Percentiles rank a stretch among this genome's conserved stretches.
Conservation (phyloP, 2,113 vertebrate species). For the Phrynocephalus versicolor region DNA sequence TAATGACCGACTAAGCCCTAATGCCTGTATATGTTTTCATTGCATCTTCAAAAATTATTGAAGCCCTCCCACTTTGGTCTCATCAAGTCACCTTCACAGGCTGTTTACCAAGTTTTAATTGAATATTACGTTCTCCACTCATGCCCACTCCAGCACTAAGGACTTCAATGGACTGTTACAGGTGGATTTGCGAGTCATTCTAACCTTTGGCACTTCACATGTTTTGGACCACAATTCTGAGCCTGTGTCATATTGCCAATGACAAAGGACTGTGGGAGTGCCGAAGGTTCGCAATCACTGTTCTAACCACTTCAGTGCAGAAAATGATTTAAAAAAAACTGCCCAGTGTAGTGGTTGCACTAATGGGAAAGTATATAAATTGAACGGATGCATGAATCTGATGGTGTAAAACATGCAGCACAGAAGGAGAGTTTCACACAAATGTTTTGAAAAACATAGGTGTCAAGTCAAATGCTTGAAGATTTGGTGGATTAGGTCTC, state of each 20-base stretch:
- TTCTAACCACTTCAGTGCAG: background rate
- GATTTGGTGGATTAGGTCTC: too few species aligned
- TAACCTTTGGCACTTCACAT: too few species aligned
- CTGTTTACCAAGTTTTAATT: background rate
- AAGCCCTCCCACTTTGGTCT: background rate
- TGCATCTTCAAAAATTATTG: background rate
- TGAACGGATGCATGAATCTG: too few species aligned
- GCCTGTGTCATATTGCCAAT: too few species aligned
- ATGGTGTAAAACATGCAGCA: background rate
- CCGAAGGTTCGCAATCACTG: too few species aligned
- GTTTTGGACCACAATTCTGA: too few species aligned
- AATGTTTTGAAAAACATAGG: background rate
- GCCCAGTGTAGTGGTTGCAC: too few species aligned
- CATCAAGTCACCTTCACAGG: background rate
- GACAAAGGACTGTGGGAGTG: too few species aligned
- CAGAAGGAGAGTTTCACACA: background rate
- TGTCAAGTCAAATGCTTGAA: background rate
- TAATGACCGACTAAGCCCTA: background rate
- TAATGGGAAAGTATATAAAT: too few species aligned
- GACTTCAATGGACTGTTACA: accelerated
- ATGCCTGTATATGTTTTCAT: background rate
- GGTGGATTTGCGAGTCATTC: slow-evolving; percentile 20
- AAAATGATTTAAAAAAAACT: too few species aligned
- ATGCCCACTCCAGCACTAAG: background rate
- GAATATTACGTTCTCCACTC: background rate